phyloP scores from a whole-genome alignment of 2,113 vertebrate species.

The mouse (Mus musculus) region GRCm39 chr1:128855501-128856000 shows the following conservation, averaged over 20 bases:
- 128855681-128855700: background rate
- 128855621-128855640: background rate
- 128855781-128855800: background rate
- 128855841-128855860: background rate
- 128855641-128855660: background rate
- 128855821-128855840: background rate
- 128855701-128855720: background rate
- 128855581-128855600: background rate
- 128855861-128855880: background rate
- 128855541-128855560: background rate
- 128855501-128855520: background rate
- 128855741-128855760: background rate
- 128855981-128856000: background rate
- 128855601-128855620: slow-evolving; percentile 40
- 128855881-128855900: background rate
- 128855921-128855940: background rate
- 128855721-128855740: no score
- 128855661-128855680: background rate
- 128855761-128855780: background rate
- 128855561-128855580: background rate
- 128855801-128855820: no score
- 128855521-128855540: background rate
- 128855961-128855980: background rate
- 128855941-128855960: background rate
- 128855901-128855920: background rate